These are phyloP conservation scores for Hylaeus volcanicus DNA, from an alignment of 1,140 invertebrate genomes.

Conservation along the genomic window DNA sequence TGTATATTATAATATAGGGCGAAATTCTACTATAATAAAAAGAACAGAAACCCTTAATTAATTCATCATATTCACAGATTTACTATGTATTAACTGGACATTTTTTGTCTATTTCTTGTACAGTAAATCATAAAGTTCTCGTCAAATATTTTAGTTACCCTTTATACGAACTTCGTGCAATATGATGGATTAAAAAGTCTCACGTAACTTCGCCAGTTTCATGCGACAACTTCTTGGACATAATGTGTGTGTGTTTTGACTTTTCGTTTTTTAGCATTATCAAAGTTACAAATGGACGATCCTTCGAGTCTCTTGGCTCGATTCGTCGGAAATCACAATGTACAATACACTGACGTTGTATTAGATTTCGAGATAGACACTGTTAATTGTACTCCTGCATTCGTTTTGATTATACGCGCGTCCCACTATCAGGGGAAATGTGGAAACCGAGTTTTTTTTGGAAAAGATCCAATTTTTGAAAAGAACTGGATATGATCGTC, in stretches of 20 bases:
- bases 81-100: too few relatives aligned
- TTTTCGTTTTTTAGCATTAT: conserved; percentile 27
- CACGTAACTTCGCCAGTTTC: not conserved
- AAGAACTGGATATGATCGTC: not conserved
- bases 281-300: conserved; percentile 30
- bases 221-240: not conserved
- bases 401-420: conserved; percentile 3
- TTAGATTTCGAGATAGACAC: not conserved
- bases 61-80: too few relatives aligned
- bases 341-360: not conserved
- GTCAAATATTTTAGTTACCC: not conserved
- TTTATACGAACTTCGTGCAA: not conserved
- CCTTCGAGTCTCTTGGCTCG: not conserved
- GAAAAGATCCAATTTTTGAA: not conserved
- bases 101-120: not conserved
- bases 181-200: not conserved
- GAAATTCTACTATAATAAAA: too few relatives aligned
- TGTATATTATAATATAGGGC: too few relatives aligned
- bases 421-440: not conserved
- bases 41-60: too few relatives aligned
- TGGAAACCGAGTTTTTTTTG: not conserved
- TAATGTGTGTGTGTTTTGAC: not conserved
- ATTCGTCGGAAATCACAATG: conserved; percentile 21
- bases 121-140: not conserved
- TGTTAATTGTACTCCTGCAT: conserved; percentile 11